Conservation (phyloP, 2,113 vertebrate species). For the Actinemys pallida region DNA sequence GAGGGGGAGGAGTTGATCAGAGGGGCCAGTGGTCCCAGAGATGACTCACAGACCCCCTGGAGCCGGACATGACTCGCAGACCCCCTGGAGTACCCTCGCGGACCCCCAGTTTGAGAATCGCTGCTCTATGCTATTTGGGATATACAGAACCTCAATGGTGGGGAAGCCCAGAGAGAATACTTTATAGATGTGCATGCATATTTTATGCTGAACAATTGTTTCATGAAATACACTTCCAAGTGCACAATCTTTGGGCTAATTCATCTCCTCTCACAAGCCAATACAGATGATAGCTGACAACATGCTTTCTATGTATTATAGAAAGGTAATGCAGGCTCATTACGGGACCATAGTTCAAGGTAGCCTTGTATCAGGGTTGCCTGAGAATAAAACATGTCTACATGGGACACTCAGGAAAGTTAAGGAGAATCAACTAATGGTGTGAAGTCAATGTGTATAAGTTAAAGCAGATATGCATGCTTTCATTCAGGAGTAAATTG, state of each 20-base stretch:
- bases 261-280: conserved; percentile 7
- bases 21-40: too few species aligned
- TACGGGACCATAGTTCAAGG: neutral
- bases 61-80: too few species aligned
- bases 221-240: neutral
- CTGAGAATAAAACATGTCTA: neutral
- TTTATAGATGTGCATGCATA: neutral
- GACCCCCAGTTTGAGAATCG: too few species aligned
- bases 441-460: neutral
- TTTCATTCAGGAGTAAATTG: neutral
- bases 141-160: neutral
- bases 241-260: neutral
- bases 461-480: neutral
- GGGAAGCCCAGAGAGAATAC: neutral
- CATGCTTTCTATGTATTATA: neutral
- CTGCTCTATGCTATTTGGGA: neutral
- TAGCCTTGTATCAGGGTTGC: neutral
- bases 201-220: neutral
- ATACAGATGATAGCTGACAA: neutral
- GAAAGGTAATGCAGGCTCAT: neutral
- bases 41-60: too few species aligned
- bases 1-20: too few species aligned
- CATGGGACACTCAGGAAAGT: neutral
- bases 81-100: too few species aligned
- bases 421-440: neutral